These are phyloP conservation scores for Drosophila incognita DNA, from an alignment of 2,888 invertebrate species.

Conservation along the genomic window DNA sequence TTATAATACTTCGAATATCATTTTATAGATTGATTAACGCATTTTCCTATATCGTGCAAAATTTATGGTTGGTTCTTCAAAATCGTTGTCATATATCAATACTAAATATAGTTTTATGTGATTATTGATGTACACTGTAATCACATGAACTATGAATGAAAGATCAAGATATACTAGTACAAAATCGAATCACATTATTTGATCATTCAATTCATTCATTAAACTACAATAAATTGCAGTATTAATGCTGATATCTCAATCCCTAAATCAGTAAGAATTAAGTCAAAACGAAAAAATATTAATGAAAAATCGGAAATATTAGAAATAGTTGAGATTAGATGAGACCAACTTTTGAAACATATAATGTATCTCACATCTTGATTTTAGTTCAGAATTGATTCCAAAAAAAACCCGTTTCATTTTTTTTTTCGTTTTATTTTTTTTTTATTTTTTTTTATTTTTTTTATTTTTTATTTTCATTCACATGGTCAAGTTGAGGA, in stretches of 20 bases:
- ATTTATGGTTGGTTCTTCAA: too few relatives aligned
- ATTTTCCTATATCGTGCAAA: not conserved
- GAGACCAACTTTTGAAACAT: not conserved
- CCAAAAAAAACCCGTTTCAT: too few relatives aligned
- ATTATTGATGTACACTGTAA: not conserved
- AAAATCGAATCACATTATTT: not conserved
- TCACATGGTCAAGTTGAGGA: not conserved
- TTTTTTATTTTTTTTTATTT: too few relatives aligned
- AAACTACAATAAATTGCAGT: not conserved
- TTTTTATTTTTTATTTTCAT: not conserved
- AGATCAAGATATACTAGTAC: too few relatives aligned
- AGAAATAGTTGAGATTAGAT: not conserved
- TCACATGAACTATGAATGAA: not conserved
- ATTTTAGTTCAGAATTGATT: too few relatives aligned
- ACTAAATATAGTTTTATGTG: too few relatives aligned
- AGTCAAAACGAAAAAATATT: not conserved
- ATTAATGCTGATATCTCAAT: not conserved
- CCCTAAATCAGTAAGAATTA: not conserved
- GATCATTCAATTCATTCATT: not conserved
- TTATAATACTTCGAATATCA: constrained; percentile 42
- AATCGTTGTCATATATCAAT: not conserved
- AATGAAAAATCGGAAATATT: not conserved
- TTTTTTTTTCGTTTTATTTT: not conserved
- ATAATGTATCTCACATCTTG: not conserved
- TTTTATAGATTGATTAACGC: constrained; percentile 35